phyloP scores from a whole-genome alignment of 2,888 invertebrate species.

The Tachina lurida region DNA sequence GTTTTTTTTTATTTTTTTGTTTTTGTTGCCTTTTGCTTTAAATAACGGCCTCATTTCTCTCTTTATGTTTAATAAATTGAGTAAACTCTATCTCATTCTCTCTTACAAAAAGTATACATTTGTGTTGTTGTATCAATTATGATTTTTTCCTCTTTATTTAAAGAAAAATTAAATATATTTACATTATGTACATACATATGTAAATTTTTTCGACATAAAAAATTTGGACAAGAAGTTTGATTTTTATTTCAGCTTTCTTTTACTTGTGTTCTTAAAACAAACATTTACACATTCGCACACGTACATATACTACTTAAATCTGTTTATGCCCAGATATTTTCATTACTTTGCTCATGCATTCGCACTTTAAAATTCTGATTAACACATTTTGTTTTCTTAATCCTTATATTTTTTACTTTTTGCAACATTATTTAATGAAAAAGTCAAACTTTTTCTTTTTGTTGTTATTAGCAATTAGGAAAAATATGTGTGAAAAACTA shows the following conservation, averaged over 20 bases:
- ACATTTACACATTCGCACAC: background rate
- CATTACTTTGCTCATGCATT: background rate
- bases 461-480: slow-evolving; percentile 7
- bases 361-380: background rate
- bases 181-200: no score
- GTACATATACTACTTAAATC: background rate
- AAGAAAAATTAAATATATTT: slow-evolving; percentile 7
- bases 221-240: slow-evolving; percentile 39
- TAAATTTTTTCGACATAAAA: slow-evolving; percentile 45
- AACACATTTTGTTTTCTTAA: slow-evolving; percentile 4
- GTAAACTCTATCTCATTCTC: slow-evolving; percentile 9
- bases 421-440: background rate
- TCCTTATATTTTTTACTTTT: background rate
- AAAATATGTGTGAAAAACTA: background rate
- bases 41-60: slow-evolving; percentile 62
- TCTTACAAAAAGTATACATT: slow-evolving; percentile 27
- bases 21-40: slow-evolving; percentile 15
- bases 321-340: background rate
- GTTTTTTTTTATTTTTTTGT: slow-evolving; percentile 21
- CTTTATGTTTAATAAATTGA: slow-evolving; percentile 1
- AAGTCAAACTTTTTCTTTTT: slow-evolving; percentile 12
- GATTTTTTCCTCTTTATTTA: slow-evolving; percentile 25
- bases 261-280: background rate
- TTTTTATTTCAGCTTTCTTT: slow-evolving; percentile 34
- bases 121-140: slow-evolving; percentile 46